A percentile compares a stretch with the other conserved stretches of the same genome.
These are phyloP conservation scores for Cricetomys ansorgei DNA, from an alignment of 2,113 vertebrate species.

Conservation along the genomic window DNA sequence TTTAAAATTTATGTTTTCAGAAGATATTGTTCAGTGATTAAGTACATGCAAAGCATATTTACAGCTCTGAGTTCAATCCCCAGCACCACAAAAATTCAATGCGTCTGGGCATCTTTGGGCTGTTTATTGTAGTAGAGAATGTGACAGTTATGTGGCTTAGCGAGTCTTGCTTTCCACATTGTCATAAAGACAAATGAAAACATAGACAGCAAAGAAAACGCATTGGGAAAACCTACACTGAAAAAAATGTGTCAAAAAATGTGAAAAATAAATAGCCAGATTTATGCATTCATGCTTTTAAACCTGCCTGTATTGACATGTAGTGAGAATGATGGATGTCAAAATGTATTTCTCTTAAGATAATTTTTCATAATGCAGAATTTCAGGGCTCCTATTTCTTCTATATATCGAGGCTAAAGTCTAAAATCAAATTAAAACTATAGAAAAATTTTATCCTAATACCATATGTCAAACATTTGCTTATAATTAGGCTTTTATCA, in stretches of 20 bases:
- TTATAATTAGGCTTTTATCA: background rate
- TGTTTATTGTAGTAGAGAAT: background rate
- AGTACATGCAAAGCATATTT: background rate
- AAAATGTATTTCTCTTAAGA: background rate
- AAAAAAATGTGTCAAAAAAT: background rate
- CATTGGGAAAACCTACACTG: background rate
- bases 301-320: background rate
- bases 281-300: background rate
- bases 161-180: background rate
- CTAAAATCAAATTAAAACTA: constrained; percentile 23
- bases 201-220: background rate
- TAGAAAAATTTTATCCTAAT: background rate
- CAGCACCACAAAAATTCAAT: background rate
- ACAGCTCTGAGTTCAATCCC: background rate
- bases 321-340: background rate
- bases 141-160: background rate
- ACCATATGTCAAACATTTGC: constrained; percentile 30
- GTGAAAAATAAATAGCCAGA: background rate
- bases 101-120: background rate
- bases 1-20: background rate
- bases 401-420: background rate
- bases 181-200: background rate
- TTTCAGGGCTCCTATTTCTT: background rate
- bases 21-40: background rate
- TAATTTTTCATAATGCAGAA: background rate